A percentile compares a stretch with the other conserved stretches of the same genome.
Evolutionary conservation across 2,797 vertebrate species (phyloP).

Genomic region (Numenius phaeopus): DNA sequence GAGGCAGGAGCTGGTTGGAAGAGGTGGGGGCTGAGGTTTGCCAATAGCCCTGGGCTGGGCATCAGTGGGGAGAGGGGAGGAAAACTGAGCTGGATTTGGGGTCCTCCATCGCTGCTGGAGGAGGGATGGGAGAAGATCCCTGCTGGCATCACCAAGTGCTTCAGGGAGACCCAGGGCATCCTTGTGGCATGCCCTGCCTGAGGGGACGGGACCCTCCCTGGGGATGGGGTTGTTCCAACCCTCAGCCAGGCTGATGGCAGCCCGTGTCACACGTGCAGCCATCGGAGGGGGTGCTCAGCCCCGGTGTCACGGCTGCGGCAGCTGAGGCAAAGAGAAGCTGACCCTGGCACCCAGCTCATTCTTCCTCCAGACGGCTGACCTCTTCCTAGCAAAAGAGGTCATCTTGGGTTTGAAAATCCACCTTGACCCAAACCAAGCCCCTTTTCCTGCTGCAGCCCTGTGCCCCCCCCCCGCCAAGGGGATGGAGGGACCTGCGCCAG

Average conservation of each 20-base stretch:
- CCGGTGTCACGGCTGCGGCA: fast-evolving
- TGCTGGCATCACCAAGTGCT: background rate
- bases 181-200: fast-evolving
- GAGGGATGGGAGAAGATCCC: background rate
- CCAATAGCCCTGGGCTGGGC: fast-evolving
- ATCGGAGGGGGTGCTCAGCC: background rate
- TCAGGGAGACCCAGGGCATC: fast-evolving
- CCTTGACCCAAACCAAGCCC: background rate
- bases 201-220: fast-evolving
- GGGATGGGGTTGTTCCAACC: background rate
- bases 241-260: background rate
- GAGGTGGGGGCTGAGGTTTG: background rate
- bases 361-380: fast-evolving
- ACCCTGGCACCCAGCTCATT: background rate
- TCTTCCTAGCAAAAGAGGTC: background rate
- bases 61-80: background rate
- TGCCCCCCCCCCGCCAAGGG: fast-evolving
- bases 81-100: background rate
- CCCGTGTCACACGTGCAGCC: fast-evolving
- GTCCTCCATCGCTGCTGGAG: fast-evolving
- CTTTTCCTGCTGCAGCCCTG: fast-evolving
- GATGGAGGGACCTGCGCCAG: fast-evolving
- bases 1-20: background rate
- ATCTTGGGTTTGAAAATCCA: background rate
- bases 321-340: background rate